These are phyloP conservation scores for Volucella inflata DNA, from an alignment of 2,888 invertebrate species.

Conservation along the genomic window DNA sequence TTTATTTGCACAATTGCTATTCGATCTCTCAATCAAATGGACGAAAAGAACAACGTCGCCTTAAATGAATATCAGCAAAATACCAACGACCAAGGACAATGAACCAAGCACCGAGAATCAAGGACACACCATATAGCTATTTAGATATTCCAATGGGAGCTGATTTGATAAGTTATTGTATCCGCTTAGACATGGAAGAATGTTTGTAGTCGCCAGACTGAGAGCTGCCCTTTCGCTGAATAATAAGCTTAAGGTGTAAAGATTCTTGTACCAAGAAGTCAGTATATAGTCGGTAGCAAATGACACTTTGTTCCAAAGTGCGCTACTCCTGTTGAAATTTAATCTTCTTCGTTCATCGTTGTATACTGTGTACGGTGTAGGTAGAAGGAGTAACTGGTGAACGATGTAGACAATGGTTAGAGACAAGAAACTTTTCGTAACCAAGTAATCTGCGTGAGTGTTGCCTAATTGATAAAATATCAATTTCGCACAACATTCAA, in stretches of 20 bases:
- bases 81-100: background rate
- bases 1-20: slow-evolving; percentile 8
- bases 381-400: background rate
- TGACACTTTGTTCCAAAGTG: slow-evolving; percentile 8
- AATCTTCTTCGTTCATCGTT: background rate
- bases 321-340: background rate
- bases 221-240: slow-evolving; percentile 3
- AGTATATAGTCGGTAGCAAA: background rate
- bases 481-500: slow-evolving; percentile 17
- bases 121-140: background rate
- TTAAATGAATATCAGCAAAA: background rate
- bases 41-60: background rate
- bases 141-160: slow-evolving; percentile 11
- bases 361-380: background rate
- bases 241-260: slow-evolving; percentile 18
- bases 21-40: background rate
- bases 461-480: slow-evolving; percentile 31
- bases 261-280: background rate
- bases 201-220: slow-evolving; percentile 15
- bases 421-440: slow-evolving; percentile 1
- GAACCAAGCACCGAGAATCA: background rate
- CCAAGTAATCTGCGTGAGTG: slow-evolving; percentile 12
- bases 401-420: slow-evolving; percentile 3
- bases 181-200: slow-evolving; percentile 15
- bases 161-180: slow-evolving; percentile 9